Base-by-base conservation (phyloP, 2,888 invertebrate species). In the Hedychridium roseum region DNA sequence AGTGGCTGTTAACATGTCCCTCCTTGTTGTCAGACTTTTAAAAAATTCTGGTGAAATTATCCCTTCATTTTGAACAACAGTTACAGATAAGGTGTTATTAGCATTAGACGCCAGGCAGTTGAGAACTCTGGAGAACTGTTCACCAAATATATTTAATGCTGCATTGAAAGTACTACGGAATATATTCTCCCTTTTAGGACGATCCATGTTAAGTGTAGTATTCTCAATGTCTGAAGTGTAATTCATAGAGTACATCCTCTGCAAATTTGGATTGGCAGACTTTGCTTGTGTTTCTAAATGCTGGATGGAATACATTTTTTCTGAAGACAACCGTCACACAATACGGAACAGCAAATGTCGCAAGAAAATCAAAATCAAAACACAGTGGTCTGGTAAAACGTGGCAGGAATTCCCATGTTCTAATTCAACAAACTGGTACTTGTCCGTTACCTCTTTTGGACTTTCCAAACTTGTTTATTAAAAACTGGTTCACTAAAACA, bases 41-140 rank as follows among this genome's bases (percentile, higher is more conserved):
- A 67, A 64, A 34, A 72, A 58, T 16, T 69, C 66, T 1, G 60
- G 62, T 2, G 70, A 54, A 23, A 66, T 64, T 31, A 66, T 53
- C 32, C 65, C 60, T 21, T 66, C 64, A 36, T 70, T 63, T 3
- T 67, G 60, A 3, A 72, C 68, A 4, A 74, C 52, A 2, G 72
- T 74, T 16, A 73, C 71, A 1, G 71, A 74, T 6, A 74, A 47
- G 0, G 66, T 58, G 38, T 53, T 64, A 50, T 66, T 68, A 30
- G 65, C 53, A 15, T 46, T 63, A 2, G 61, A 42, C 43, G 62
- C 60, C 1, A 70, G 56, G 0, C 61, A 55, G 9, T 47, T 48
- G 3, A 68, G 60, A 12, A 63, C 56, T 54, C 58, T 69, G 18
- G 49, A 52, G 2, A 71, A 30, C 14, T 60, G 60, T 11, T 66